phyloP scores from a whole-genome alignment of 1,140 invertebrate genomes.

The Euura lappo region DNA sequence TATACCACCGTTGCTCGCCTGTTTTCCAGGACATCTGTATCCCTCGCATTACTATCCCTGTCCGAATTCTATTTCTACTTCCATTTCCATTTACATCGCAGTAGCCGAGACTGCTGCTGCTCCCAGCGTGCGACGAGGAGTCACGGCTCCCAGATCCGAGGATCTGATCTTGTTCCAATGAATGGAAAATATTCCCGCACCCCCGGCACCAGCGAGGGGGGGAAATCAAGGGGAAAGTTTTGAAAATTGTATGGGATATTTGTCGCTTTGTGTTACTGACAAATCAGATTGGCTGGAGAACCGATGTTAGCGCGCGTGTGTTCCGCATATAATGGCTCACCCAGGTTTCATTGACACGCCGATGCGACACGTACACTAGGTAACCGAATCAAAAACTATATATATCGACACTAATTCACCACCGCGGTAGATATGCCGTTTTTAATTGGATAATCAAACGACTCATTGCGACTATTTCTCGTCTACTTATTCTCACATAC shows the following conservation, averaged over 20 bases:
- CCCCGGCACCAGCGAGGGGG: no score
- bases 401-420: not conserved
- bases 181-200: no score
- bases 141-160: no score
- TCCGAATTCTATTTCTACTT: not conserved
- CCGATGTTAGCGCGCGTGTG: conserved; percentile 1
- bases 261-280: no score
- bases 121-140: no score
- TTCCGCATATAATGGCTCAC: not conserved
- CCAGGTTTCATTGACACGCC: not conserved
- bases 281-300: not conserved
- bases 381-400: not conserved
- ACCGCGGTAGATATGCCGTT: not conserved
- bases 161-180: no score
- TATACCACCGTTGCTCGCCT: conserved; percentile 32
- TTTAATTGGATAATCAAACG: not conserved
- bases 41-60: not conserved
- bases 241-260: no score
- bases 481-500: no score
- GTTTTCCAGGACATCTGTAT: conserved; percentile 55
- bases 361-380: not conserved
- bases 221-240: no score
- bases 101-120: no score
- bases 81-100: no score
- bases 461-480: no score